Evolutionary conservation across 2,113 vertebrate genomes (phyloP), one percentile per base, ranked within the genome.

Genomic region (Laterallus jamaicensis): DNA sequence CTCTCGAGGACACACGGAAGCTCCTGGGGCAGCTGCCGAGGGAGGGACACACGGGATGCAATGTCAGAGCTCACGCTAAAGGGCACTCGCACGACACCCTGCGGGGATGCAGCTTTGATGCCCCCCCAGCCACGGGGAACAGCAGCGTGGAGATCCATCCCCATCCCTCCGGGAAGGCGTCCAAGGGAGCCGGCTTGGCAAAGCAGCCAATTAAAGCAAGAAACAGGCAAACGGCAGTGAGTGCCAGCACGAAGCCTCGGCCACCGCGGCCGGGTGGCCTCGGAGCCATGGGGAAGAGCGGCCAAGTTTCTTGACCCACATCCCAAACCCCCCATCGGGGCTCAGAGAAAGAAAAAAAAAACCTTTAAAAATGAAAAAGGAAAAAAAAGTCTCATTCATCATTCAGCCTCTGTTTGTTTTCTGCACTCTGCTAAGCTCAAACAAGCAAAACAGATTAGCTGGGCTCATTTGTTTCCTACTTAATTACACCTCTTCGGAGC

Each of bases 401-500:
- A 94, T 78, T 90, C 95, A 92, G 82, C 54, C 54, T 96, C 93
- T 97, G 95, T 96, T 96, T 96, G 95, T 95, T 96, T 97, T 96
- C 95, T 95, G 93, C 92, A 86, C 92, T 94, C 86, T 5, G 40
- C 90, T 93, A 95, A 92, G 95, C 96, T 95, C 92, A 93, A 94
- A 97, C 95, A 97, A 97, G 95, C 90, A 95, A 95, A 97, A 95
- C 92, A 94, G 95, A 97, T 97, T 96, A 96, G 95, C 91, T 95
- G 93, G 85, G 83, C 88, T 96, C 95, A 78, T 95, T 96, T 96
- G 92, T 96, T 97, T 95, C 95, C 93, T 94, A 88, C 90, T 97
- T 96, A 97, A 96, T 96, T 96, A 94, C 92, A 97, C 93, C 95
- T 94, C 93, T 93, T 96, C 5, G 86, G 42, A 37, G 73, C 95